A percentile compares a stretch with the other conserved stretches of the same genome.
phyloP scores from a whole-genome alignment of 1,140 invertebrate genomes.

The Cephus cinctus region DNA sequence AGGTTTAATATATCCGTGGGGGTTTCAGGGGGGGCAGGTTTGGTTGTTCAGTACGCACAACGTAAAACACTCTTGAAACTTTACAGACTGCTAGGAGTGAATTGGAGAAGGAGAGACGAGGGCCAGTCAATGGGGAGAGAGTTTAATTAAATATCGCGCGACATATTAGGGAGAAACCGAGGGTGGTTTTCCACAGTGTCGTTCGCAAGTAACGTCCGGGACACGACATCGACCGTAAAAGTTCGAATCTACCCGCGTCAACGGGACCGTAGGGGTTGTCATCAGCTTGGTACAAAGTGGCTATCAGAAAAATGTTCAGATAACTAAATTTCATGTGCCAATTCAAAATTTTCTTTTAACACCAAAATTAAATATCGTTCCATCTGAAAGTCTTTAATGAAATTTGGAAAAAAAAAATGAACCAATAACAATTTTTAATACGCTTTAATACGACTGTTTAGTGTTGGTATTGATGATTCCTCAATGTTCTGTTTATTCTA shows the following conservation, averaged over 20 bases:
- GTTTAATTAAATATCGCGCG: constrained; percentile 49
- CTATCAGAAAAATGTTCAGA: no score
- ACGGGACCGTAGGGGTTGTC: no score
- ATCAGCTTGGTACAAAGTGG: no score
- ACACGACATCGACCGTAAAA: constrained; percentile 24
- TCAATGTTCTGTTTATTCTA: neutral
- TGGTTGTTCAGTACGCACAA: constrained; percentile 2
- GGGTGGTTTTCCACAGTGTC: constrained; percentile 18
- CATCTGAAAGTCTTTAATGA: no score
- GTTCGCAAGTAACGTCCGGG: constrained; percentile 26
- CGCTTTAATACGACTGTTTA: no score
- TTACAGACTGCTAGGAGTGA: constrained; percentile 32
- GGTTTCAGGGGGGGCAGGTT: neutral
- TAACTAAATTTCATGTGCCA: no score
- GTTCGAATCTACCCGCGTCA: no score
- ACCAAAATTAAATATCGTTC: no score
- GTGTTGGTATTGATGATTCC: no score
- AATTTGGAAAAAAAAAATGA: no score
- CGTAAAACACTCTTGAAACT: constrained; percentile 40
- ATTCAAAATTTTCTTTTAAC: no score
- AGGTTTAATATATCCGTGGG: constrained; percentile 36
- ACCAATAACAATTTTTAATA: no score
- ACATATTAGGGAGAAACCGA: constrained; percentile 31
- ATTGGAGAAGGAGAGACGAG: constrained; percentile 16
- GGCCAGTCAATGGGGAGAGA: constrained; percentile 16